Evolutionary conservation across 2,888 invertebrate species (phyloP).

Genomic region (Catocala fraxini): DNA sequence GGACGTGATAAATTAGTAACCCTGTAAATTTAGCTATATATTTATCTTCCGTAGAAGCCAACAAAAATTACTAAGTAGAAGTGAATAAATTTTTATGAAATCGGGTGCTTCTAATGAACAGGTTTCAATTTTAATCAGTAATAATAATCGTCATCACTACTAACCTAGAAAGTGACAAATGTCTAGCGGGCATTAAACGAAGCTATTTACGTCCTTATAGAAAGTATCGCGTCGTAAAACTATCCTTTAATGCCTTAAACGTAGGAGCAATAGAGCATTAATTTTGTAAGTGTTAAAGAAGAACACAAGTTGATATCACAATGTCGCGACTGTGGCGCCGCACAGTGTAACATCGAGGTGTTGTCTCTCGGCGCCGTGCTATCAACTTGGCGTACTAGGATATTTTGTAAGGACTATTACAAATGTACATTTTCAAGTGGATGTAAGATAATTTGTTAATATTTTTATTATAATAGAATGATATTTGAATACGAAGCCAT

Average conservation of each 20-base stretch:
- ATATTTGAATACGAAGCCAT: constrained; percentile 86
- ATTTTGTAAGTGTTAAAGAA: constrained; percentile 72
- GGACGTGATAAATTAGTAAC: constrained; percentile 21
- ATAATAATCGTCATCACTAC: constrained; percentile 55
- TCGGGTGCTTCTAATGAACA: constrained; percentile 63
- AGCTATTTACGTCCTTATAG: constrained; percentile 63
- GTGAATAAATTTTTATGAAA: constrained; percentile 50
- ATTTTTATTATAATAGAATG: constrained; percentile 86
- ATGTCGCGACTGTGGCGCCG: constrained; percentile 31
- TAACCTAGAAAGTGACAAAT: constrained; percentile 59
- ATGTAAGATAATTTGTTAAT: constrained; percentile 88
- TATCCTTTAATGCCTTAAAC: constrained; percentile 68
- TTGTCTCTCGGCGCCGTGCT: constrained; percentile 28
- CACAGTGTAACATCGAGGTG: constrained; percentile 6
- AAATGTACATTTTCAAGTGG: constrained; percentile 86
- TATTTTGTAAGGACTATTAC: constrained; percentile 85
- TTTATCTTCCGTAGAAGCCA: constrained; percentile 39
- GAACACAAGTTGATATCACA: constrained; percentile 64
- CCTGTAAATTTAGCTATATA: constrained; percentile 38
- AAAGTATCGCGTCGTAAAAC: constrained; percentile 57
- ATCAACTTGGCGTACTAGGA: constrained; percentile 69
- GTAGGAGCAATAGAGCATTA: constrained; percentile 71
- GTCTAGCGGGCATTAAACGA: constrained; percentile 63
- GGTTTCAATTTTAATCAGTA: constrained; percentile 60
- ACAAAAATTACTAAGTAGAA: constrained; percentile 39